These are phyloP conservation scores for Parochlus steinenii DNA, from an alignment of 2,888 invertebrate genomes.

Conservation along the genomic window DNA sequence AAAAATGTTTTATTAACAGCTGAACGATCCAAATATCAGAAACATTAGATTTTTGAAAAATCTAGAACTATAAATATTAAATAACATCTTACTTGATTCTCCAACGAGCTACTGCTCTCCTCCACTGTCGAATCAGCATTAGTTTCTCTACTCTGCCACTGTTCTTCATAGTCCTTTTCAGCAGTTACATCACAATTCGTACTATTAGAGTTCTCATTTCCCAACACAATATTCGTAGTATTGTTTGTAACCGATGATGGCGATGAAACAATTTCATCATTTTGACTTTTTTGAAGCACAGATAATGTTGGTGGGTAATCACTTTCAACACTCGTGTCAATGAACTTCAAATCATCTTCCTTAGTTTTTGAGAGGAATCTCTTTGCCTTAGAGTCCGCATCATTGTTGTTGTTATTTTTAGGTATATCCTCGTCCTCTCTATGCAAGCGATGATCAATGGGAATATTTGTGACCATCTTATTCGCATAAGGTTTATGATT, in stretches of 20 bases:
- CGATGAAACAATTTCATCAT: constrained; percentile 3
- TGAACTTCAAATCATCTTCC: constrained; percentile 24
- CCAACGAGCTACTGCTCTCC: constrained; percentile 15
- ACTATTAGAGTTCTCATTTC: constrained; percentile 1
- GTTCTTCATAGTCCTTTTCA: background rate
- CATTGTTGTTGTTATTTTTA: background rate
- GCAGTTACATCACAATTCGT: background rate
- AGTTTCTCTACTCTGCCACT: background rate
- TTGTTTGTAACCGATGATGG: background rate
- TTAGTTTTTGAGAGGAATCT: constrained; percentile 2
- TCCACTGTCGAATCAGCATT: constrained; percentile 15
- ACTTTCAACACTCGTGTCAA: constrained; percentile 25
- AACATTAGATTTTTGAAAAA: background rate
- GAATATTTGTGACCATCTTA: too few relatives aligned
- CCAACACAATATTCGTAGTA: constrained; percentile 5
- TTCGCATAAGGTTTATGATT: too few relatives aligned
- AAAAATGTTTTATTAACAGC: background rate
- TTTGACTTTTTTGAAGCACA: constrained; percentile 11
- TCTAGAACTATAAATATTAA: background rate
- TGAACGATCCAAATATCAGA: background rate
- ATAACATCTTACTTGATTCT: constrained; percentile 14
- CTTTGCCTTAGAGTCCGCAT: background rate
- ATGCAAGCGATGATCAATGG: too few relatives aligned
- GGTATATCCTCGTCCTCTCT: background rate
- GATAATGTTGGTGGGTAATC: constrained; percentile 20